A percentile compares a stretch with the other conserved stretches of the same genome.
Conservation (phyloP, 2,113 vertebrate genomes). For the Mastomys natalensis region DNA sequence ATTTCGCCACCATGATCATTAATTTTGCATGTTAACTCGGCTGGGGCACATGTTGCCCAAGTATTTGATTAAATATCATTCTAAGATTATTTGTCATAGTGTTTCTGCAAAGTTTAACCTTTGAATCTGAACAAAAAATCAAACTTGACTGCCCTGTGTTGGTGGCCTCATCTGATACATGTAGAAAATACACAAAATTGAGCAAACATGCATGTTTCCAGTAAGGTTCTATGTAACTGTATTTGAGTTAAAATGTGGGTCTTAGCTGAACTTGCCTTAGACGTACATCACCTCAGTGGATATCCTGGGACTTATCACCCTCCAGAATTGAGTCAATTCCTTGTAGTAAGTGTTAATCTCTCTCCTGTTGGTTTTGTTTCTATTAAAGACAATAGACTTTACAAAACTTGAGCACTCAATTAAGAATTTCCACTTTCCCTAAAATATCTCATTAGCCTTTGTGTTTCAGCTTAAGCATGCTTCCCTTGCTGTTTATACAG, state of each 20-base stretch:
- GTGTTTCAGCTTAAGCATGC: not conserved
- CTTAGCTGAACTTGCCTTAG: not conserved
- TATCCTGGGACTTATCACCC: not conserved
- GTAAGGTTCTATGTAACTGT: not conserved
- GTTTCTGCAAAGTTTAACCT: not conserved
- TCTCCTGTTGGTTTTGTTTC: not conserved
- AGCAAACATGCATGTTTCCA: not conserved
- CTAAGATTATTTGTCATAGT: not conserved
- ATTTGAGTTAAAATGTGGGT: not conserved
- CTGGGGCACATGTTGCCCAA: not conserved
- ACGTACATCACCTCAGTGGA: not conserved
- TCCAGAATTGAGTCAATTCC: not conserved
- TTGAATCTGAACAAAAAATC: not conserved
- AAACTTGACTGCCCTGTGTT: not conserved
- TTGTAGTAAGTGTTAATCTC: not conserved
- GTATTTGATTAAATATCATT: not conserved
- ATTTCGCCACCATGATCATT: not conserved
- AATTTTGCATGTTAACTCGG: not conserved
- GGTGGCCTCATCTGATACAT: not conserved
- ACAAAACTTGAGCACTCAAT: slow-evolving; percentile 36
- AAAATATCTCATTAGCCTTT: slow-evolving; percentile 30
- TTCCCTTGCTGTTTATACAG: not conserved
- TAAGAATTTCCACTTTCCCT: slow-evolving; percentile 22
- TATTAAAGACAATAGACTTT: not conserved
- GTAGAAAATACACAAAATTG: not conserved